Conservation (phyloP, 2,113 vertebrate genomes). For the Pyrgilauda ruficollis region DNA sequence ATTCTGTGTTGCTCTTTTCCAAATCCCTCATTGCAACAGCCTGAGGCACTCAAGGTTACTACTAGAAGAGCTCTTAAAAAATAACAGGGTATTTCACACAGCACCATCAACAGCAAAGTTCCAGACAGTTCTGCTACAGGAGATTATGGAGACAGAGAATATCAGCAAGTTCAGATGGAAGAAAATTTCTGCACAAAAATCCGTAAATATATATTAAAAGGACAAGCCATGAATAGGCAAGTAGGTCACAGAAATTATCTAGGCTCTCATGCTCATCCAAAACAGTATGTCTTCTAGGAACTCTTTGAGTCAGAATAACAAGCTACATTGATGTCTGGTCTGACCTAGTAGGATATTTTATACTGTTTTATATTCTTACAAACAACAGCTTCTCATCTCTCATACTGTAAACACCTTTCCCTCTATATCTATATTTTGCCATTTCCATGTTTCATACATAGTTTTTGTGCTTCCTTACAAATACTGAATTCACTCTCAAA, state of each 20-base stretch:
- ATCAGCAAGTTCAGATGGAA: neutral
- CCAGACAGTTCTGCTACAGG: neutral
- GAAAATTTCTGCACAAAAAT: neutral
- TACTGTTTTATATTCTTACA: neutral
- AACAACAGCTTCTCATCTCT: neutral
- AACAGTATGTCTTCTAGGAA: neutral
- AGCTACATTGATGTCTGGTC: neutral
- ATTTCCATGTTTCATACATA: neutral
- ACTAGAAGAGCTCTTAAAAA: neutral
- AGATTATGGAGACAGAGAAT: neutral
- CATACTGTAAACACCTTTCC: neutral
- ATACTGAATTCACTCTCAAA: neutral
- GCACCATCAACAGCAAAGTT: neutral
- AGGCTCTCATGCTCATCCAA: neutral
- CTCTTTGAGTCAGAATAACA: neutral
- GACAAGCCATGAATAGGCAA: neutral
- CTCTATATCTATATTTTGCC: neutral
- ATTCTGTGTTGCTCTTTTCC: neutral
- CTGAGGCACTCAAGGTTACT: neutral
- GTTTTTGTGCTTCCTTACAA: neutral
- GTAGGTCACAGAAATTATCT: neutral
- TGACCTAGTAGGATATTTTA: neutral
- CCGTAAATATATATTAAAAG: neutral
- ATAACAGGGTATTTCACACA: neutral
- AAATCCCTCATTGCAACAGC: neutral